Evolutionary conservation across 2,113 vertebrate genomes (phyloP).

Genomic region (Glaucomys volans): DNA sequence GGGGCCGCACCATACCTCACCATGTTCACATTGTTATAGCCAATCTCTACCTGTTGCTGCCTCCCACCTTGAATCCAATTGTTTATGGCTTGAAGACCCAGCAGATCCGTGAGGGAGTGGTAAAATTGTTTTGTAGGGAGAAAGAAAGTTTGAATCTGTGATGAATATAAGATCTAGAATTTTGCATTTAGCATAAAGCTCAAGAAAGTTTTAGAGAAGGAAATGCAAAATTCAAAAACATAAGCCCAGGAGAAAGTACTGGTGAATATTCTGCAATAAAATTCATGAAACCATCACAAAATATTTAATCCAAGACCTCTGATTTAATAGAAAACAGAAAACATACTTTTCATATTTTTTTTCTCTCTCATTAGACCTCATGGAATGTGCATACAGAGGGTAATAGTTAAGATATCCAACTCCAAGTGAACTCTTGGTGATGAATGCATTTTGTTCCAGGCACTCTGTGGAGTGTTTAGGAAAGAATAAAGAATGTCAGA

Average conservation of each 20-base stretch:
- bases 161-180: background rate
- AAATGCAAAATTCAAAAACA: background rate
- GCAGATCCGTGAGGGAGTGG: slow-evolving; percentile 63
- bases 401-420: background rate
- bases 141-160: slow-evolving; percentile 23
- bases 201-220: background rate
- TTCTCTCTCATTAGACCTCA: background rate
- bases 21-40: slow-evolving; percentile 77
- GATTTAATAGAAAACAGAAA: background rate
- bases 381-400: background rate
- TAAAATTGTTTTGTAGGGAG: slow-evolving; percentile 24
- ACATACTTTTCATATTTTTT: background rate
- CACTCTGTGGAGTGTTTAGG: background rate
- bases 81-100: slow-evolving; percentile 83
- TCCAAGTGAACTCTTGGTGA: background rate
- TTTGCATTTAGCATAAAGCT: background rate
- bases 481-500: background rate
- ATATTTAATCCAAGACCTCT: background rate
- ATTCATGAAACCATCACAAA: background rate
- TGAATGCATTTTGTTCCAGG: background rate
- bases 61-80: slow-evolving; percentile 78
- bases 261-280: background rate
- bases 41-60: slow-evolving; percentile 69
- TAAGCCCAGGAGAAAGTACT: background rate
- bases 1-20: slow-evolving; percentile 45